Conservation (phyloP, 1,140 invertebrate genomes). For the Drosophila sechellia region DNA sequence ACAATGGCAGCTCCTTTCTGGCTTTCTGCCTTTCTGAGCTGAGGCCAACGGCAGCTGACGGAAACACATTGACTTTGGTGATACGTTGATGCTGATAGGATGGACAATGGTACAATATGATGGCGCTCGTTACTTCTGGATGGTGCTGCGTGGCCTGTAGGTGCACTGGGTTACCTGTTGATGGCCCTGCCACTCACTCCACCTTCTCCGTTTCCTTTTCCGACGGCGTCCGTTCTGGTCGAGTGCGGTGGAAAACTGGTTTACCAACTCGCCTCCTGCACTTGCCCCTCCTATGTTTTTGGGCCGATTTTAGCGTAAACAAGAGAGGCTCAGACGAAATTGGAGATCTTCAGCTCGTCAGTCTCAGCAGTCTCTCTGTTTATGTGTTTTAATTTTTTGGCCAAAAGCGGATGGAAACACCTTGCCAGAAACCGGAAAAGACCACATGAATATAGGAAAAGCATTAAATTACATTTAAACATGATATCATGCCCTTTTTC, state of each 20-base stretch:
- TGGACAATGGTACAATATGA: slow-evolving; percentile 14
- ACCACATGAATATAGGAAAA: too few species aligned
- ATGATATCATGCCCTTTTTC: background rate
- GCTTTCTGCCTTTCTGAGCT: background rate
- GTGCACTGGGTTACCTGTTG: slow-evolving; percentile 80
- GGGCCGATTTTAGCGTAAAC: slow-evolving; percentile 13
- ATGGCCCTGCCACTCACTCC: slow-evolving; percentile 49
- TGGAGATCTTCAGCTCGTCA: slow-evolving; percentile 20
- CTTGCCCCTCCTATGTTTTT: slow-evolving; percentile 17
- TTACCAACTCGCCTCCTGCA: slow-evolving; percentile 34
- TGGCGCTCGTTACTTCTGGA: slow-evolving; percentile 59
- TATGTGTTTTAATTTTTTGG: background rate
- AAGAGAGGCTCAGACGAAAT: slow-evolving; percentile 13
- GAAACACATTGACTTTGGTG: slow-evolving; percentile 69
- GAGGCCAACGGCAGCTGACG: slow-evolving; percentile 68
- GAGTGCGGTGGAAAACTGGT: slow-evolving; percentile 69
- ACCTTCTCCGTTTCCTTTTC: slow-evolving; percentile 13
- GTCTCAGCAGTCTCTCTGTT: background rate
- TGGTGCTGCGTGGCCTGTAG: slow-evolving; percentile 56
- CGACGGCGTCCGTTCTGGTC: slow-evolving; percentile 33
- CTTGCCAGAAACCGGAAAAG: background rate
- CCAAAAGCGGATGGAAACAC: background rate
- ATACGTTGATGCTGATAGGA: slow-evolving; percentile 8
- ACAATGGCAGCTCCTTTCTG: slow-evolving; percentile 10
- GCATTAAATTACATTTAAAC: background rate